These are phyloP conservation scores for Slavum lentiscoides DNA, from an alignment of 2,888 invertebrate species.

Conservation along the genomic window DNA sequence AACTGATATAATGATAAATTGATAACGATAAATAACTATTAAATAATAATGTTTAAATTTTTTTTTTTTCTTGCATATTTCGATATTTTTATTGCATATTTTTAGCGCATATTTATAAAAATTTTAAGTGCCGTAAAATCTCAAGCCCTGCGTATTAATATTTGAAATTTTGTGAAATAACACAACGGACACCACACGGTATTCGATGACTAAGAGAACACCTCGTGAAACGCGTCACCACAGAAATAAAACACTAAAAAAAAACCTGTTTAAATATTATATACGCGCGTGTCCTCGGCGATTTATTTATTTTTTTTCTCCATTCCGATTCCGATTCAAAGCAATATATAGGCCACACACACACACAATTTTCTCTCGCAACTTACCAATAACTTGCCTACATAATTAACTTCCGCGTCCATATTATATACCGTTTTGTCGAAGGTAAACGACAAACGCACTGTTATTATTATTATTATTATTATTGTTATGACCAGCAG, in stretches of 20 bases:
- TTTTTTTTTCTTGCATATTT: no score
- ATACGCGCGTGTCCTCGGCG: background rate
- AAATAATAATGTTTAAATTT: no score
- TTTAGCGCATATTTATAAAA: no score
- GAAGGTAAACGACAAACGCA: slow-evolving; percentile 11
- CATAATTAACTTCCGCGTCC: background rate
- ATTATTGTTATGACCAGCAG: no score
- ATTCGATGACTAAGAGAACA: background rate
- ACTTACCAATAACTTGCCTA: background rate
- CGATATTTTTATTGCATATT: no score
- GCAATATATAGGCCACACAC: background rate
- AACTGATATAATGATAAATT: no score
- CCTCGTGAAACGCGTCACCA: background rate
- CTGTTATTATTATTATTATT: no score
- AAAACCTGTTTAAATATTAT: slow-evolving; percentile 13
- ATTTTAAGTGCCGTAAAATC: no score
- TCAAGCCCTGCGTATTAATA: background rate
- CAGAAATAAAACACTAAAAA: background rate
- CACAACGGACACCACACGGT: background rate
- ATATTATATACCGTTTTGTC: background rate
- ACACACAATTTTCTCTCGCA: background rate
- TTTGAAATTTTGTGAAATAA: background rate
- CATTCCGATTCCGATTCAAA: background rate
- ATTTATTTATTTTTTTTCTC: no score
- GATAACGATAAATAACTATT: no score